Percentiles rank a stretch among this genome's conserved stretches.
phyloP scores from a whole-genome alignment of 2,797 vertebrate species.

The Syngnathus acus region DNA sequence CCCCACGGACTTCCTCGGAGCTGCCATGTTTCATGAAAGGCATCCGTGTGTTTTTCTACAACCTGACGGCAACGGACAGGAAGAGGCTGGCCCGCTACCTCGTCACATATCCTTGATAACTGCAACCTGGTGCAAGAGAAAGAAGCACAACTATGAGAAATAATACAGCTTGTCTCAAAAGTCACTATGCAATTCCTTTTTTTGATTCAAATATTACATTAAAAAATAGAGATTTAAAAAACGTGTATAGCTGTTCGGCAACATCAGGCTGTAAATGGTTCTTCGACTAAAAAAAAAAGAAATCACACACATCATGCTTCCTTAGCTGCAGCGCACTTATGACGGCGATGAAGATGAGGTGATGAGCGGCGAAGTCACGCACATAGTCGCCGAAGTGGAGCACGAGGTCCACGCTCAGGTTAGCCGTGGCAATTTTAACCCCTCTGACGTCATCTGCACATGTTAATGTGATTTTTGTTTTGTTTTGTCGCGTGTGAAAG shows the following conservation, averaged over 20 bases:
- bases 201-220: neutral
- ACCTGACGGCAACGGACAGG: slow-evolving; percentile 63
- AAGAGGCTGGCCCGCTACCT: slow-evolving; percentile 71
- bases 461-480: neutral
- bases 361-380: slow-evolving; percentile 71
- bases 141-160: neutral
- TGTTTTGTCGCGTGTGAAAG: neutral
- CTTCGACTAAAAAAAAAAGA: too few species aligned
- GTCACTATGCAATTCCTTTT: neutral
- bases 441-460: neutral
- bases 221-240: too few species aligned
- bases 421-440: neutral
- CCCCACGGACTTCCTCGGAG: slow-evolving; percentile 4
- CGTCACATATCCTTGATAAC: slow-evolving; percentile 71
- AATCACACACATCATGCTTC: slow-evolving; percentile 19
- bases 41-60: slow-evolving; percentile 72
- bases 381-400: slow-evolving; percentile 71
- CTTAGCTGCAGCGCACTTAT: slow-evolving; percentile 68
- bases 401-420: slow-evolving; percentile 63
- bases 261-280: too few species aligned
- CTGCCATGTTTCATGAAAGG: slow-evolving; percentile 71
- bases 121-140: neutral
- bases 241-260: too few species aligned
- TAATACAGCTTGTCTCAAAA: neutral
- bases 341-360: slow-evolving; percentile 71